These are phyloP conservation scores for Nylanderia fulva DNA, from an alignment of 1,140 invertebrate genomes.

Conservation along the genomic window DNA sequence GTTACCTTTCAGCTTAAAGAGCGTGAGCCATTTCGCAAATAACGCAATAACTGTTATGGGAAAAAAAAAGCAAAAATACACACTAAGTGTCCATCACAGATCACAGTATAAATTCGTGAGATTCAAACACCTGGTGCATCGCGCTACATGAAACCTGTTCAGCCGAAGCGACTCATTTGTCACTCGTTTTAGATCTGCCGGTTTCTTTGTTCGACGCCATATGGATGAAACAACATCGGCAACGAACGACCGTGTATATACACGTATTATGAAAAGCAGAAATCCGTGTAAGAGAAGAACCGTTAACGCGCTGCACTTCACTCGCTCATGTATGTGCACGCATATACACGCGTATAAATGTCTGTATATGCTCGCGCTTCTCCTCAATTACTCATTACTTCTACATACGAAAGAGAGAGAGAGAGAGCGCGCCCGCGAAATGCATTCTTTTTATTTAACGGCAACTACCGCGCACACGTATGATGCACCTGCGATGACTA, in stretches of 20 bases:
- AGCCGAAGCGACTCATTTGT: conserved; percentile 52
- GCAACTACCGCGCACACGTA: conserved; percentile 57
- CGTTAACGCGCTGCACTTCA: conserved; percentile 57
- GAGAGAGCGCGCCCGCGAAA: conserved; percentile 26
- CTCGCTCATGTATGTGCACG: not conserved
- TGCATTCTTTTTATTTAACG: conserved; percentile 66
- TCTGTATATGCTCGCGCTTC: not conserved
- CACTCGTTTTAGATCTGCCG: conserved; percentile 55
- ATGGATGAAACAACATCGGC: conserved; percentile 48
- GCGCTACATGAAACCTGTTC: conserved; percentile 50
- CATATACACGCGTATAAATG: not conserved
- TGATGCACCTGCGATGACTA: conserved; percentile 71
- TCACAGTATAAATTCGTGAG: not conserved
- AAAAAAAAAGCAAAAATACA: not conserved
- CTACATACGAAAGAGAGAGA: too few species aligned
- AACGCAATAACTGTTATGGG: not conserved
- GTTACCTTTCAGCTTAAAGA: not conserved
- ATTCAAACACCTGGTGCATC: conserved; percentile 52
- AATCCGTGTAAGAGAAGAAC: conserved; percentile 59
- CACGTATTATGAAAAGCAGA: conserved; percentile 54
- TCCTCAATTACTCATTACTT: conserved; percentile 58
- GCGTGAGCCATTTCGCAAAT: not conserved
- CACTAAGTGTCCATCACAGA: not conserved
- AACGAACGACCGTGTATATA: conserved; percentile 4
- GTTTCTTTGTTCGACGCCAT: conserved; percentile 52